Conservation (phyloP, 2,113 vertebrate species). For the Carlito syrichta region DNA sequence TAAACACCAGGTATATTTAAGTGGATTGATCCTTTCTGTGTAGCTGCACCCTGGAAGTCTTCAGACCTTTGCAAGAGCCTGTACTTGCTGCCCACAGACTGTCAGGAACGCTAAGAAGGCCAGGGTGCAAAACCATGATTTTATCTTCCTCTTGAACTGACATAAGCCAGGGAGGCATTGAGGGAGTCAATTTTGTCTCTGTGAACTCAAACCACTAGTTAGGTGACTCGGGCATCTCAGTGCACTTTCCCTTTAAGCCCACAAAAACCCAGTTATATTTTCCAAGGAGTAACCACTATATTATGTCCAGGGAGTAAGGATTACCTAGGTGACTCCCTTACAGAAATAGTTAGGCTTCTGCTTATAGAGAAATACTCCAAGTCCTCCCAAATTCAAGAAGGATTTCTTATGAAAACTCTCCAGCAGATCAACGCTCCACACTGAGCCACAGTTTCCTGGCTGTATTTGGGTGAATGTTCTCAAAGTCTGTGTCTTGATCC, state of each 20-base stretch:
- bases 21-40: not conserved
- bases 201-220: not conserved
- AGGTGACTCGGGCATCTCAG: not conserved
- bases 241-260: not conserved
- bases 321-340: not conserved
- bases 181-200: not conserved
- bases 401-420: not conserved
- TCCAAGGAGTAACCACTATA: not conserved
- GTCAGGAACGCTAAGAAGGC: not conserved
- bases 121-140: slow-evolving; percentile 6
- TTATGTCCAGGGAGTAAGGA: not conserved
- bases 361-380: not conserved
- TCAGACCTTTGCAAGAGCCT: slow-evolving; percentile 1
- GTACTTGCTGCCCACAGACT: not conserved
- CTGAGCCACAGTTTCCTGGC: not conserved
- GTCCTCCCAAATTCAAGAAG: not conserved
- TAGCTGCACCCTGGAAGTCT: not conserved
- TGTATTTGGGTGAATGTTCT: not conserved
- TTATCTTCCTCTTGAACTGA: not conserved
- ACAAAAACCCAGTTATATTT: not conserved
- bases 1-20: not conserved
- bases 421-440: not conserved
- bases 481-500: not conserved
- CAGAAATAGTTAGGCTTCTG: not conserved
- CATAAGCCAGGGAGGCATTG: not conserved